Conservation (phyloP, 2,888 invertebrate species). For the Agonopterix alstromeriana region DNA sequence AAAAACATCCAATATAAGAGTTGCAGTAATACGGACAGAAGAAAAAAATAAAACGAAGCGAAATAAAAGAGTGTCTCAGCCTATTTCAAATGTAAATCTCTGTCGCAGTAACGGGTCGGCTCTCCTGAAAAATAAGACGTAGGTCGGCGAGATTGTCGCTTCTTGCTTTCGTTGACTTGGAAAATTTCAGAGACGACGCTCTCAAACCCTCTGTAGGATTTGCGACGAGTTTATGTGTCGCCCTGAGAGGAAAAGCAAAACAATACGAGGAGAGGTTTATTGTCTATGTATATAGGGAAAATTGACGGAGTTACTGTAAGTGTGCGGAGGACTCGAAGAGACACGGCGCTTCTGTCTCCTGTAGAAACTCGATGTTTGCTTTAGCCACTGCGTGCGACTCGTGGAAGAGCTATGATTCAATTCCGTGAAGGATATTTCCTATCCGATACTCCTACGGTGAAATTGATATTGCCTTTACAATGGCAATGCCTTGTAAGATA, state of each 20-base stretch:
- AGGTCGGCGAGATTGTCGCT: conserved; percentile 57
- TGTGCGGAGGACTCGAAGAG: background rate
- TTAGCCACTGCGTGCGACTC: conserved; percentile 9
- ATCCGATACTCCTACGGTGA: conserved; percentile 11
- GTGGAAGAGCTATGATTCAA: conserved; percentile 18
- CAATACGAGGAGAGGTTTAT: conserved; percentile 28
- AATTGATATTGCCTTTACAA: conserved; percentile 19
- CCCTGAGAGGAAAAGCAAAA: conserved; percentile 48
- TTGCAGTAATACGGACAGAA: conserved; percentile 22
- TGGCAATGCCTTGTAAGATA: conserved; percentile 1
- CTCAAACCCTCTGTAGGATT: conserved; percentile 47
- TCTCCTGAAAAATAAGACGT: conserved; percentile 61
- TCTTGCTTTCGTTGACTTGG: conserved; percentile 58
- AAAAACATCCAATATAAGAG: conserved; percentile 4
- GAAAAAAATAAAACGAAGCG: conserved; percentile 43
- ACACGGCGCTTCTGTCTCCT: background rate
- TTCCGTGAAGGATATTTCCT: conserved; percentile 18
- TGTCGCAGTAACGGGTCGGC: conserved; percentile 58
- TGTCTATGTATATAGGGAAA: conserved; percentile 25
- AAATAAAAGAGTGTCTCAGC: conserved; percentile 57
- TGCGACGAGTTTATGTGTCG: conserved; percentile 53
- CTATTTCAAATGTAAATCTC: conserved; percentile 70
- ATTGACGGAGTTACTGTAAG: conserved; percentile 25
- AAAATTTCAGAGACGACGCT: conserved; percentile 50
- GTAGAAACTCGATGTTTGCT: background rate